A percentile compares a stretch with the other conserved stretches of the same genome.
Conservation (phyloP, 2,797 vertebrate species). For the Sebastes kiyomatsui region DNA sequence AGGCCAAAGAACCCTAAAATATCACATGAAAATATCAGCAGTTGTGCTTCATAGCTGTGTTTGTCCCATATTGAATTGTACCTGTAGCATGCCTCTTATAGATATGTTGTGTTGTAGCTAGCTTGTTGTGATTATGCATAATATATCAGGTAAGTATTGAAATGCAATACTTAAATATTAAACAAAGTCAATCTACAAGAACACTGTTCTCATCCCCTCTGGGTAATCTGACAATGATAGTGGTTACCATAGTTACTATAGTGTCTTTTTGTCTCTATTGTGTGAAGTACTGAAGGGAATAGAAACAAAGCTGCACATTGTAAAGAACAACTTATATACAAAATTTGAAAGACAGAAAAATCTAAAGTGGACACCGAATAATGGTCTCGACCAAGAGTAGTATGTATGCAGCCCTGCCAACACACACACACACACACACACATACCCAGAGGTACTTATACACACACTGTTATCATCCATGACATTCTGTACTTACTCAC, state of each 20-base stretch:
- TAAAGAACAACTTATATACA: background rate
- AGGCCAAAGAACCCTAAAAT: conserved; percentile 48
- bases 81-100: conserved; percentile 56
- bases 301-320: background rate
- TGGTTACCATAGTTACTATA: background rate
- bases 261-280: background rate
- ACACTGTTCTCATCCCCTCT: background rate
- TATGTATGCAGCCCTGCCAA: background rate
- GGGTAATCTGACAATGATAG: background rate
- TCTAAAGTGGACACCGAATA: background rate
- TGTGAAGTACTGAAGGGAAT: background rate
- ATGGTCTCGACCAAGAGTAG: background rate
- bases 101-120: conserved; percentile 33
- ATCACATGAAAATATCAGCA: conserved; percentile 24
- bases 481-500: background rate
- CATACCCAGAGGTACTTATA: background rate
- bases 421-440: background rate
- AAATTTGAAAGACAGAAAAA: background rate
- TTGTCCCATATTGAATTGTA: conserved; percentile 12
- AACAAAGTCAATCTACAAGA: accelerated
- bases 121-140: background rate
- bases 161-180: background rate
- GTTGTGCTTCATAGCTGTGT: background rate
- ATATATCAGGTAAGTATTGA: conserved; percentile 47
- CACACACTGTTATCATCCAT: background rate